A percentile compares a stretch with the other conserved stretches of the same genome.
These are phyloP conservation scores for Odocoileus virginianus DNA, from an alignment of 2,113 vertebrate genomes.

Conservation along the genomic window DNA sequence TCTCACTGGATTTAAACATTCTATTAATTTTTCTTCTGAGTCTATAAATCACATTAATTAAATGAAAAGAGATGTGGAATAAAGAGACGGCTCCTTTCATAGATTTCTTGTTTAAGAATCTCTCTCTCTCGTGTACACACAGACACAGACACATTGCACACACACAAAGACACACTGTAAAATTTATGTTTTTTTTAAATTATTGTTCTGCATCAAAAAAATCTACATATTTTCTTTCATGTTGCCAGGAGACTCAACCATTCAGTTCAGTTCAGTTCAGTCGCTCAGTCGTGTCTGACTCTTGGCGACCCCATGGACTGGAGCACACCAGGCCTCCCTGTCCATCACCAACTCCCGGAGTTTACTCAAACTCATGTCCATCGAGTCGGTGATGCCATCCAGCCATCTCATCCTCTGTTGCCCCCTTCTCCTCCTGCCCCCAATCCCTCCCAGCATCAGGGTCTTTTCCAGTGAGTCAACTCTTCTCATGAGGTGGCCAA, in stretches of 20 bases:
- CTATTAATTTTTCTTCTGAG: neutral
- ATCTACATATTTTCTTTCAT: neutral
- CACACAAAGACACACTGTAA: neutral
- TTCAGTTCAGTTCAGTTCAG: too few relatives aligned
- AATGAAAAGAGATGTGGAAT: constrained; percentile 9
- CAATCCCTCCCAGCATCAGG: too few relatives aligned
- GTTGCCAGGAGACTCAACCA: neutral
- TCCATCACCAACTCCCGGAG: too few relatives aligned
- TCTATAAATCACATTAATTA: constrained; percentile 39
- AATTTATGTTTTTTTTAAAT: neutral
- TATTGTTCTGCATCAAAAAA: neutral
- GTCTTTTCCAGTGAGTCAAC: too few relatives aligned
- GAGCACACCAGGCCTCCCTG: too few relatives aligned
- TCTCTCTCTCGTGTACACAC: neutral
- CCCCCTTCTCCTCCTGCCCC: too few relatives aligned
- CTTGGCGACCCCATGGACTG: too few relatives aligned
- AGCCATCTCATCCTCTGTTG: too few relatives aligned
- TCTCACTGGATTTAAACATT: constrained; percentile 6
- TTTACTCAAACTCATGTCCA: too few relatives aligned
- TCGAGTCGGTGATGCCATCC: too few relatives aligned
- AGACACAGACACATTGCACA: neutral
- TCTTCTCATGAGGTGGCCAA: too few relatives aligned
- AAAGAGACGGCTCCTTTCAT: neutral
- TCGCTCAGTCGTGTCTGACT: too few relatives aligned
- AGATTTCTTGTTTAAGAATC: constrained; percentile 23